Base-by-base conservation (phyloP, 2,797 vertebrate species). In the Oophaga sylvatica region DNA sequence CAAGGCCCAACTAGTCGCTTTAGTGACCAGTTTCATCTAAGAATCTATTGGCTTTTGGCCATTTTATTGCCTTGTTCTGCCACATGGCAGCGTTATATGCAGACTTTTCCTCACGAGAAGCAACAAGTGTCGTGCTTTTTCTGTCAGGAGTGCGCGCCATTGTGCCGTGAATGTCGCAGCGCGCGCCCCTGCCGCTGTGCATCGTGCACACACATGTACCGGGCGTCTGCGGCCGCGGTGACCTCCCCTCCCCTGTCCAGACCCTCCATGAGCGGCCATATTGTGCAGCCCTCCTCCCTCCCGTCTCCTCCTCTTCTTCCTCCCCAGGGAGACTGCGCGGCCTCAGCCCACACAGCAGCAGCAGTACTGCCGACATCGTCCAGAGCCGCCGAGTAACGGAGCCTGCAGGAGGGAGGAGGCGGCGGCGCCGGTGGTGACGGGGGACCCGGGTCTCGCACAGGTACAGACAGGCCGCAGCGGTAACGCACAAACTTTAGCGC, bases 211-310 rank as follows among this genome's bases (percentile, higher is more conserved):
- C 35, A 35, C 35, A 35, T n/a, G n/a, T n/a, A n/a, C n/a, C n/a
- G n/a, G n/a, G n/a, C 2, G 35, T 35, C 35, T 35, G 35, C 35
- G 35, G 35, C 20, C 2, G n/a, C n/a, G 20, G 57, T 60, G 56
- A 59, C 62, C 48, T 57, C 65, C 45, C 89, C 92, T 90, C 88
- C 90, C 90, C 85, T 62, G 31, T 87, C 88, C 89, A 76, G 82
- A 41, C 56, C 26, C 62, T 57, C n/a, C 67, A 90, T 1, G 90
- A 90, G 91, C 93, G 91, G 95, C 94, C 95, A 95, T 95, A 94
- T 95, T 95, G 95, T 91, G 79, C 92, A 92, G 90, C 93, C 78
- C 62, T 79, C 81, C 56, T 17, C 84, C 63, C 45, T 53, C n/a
- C 70, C 19, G 56, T 41, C 31, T 56, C 41, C 81, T 56, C 60